Evolutionary conservation across 2,113 vertebrate genomes (phyloP).

Genomic region (Scophthalmus maximus): DNA sequence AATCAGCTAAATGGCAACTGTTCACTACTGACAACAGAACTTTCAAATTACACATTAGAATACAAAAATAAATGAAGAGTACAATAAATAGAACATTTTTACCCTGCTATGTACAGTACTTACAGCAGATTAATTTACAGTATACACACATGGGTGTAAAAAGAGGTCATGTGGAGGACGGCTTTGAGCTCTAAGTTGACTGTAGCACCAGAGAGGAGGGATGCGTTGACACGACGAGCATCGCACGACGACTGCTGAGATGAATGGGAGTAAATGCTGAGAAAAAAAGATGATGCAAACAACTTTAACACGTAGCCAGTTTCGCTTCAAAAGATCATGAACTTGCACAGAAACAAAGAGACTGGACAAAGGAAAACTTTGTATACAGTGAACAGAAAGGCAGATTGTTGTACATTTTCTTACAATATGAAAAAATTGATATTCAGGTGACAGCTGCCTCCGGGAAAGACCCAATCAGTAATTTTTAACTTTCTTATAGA

Average conservation of each 20-base stretch:
- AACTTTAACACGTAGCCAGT: neutral
- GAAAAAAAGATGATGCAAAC: neutral
- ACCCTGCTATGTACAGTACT: constrained; percentile 78
- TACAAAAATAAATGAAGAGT: constrained; percentile 77
- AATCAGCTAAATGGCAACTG: constrained; percentile 18
- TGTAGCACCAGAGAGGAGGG: constrained; percentile 67
- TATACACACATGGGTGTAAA: constrained; percentile 65
- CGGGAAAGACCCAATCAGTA: neutral
- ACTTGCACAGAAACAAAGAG: neutral
- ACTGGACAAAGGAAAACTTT: neutral
- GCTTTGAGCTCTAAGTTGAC: constrained; percentile 25
- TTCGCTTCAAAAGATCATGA: neutral
- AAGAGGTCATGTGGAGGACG: constrained; percentile 52
- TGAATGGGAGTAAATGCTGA: constrained; percentile 8
- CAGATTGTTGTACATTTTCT: neutral
- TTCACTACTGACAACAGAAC: constrained; percentile 17
- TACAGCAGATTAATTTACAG: constrained; percentile 77
- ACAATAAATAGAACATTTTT: constrained; percentile 80
- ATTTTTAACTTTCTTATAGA: no score
- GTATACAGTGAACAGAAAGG: neutral
- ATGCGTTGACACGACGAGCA: neutral
- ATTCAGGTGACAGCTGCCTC: neutral
- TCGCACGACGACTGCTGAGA: constrained; percentile 24
- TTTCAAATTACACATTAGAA: constrained; percentile 65
- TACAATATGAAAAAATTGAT: neutral